Base-by-base conservation (phyloP, 2,113 vertebrate species). In the Pollachius pollachius region DNA sequence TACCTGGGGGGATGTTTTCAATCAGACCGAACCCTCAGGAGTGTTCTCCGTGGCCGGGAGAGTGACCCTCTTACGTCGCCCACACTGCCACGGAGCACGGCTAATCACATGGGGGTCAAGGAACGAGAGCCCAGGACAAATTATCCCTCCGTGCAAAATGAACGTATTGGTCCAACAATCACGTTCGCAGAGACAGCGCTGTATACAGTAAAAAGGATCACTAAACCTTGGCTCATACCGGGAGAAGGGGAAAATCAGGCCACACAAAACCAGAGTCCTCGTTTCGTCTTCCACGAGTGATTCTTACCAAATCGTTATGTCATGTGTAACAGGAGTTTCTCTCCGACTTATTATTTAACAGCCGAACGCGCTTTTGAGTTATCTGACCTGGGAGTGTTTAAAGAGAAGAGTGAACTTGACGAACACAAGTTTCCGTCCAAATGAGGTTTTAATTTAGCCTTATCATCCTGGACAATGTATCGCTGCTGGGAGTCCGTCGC, bases 1-100 rank as follows among this genome's bases (percentile, higher is more conserved):
- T 72, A 75, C 73, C 34, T 27, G 17, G 54, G 54, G 81, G 76
- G 79, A 75, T 83, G 79, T 73, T 85, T 85, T 78, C 70, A 80
- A 87, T 82, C 87, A 84, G 72, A 62, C 68, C 70, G n/a, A 71
- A 74, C 78, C 78, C 79, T 79, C 70, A 81, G 60, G 80, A 76
- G 67, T 85, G 81, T 82, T 63, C 75, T 82, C 54, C 2, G 7
- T 18, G 15, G 52, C 5, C 8, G 75, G 75, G 65, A 67, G 84
- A 73, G 75, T 67, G 72, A 85, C 69, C 77, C 25, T 60, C 75
- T 83, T 69, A 81, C 74, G 76, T 81, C 78, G 62, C 15, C 63
- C 69, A 85, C 68, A n/a, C 18, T 74, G 74, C 63, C 70, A 73
- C 65, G 81, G 78, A 84, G 65, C 74, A 67, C 63, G 73, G 59